A percentile compares a stretch with the other conserved stretches of the same genome.
Evolutionary conservation across 2,888 invertebrate species (phyloP).

Genomic region (Psococerastis gibbosa): DNA sequence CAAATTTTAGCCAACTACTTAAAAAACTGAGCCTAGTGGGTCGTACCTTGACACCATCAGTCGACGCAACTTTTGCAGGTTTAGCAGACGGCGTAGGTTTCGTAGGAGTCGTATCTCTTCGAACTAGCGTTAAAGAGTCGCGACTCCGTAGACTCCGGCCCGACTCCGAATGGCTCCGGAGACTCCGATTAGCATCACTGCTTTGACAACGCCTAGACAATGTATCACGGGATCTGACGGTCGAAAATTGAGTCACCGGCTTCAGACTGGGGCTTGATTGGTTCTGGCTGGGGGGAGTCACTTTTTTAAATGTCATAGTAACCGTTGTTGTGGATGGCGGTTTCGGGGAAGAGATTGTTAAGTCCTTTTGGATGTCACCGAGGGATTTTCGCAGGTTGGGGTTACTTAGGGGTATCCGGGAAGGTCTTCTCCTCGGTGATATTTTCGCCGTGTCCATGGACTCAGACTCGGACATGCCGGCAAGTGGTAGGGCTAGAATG

Average conservation of each 20-base stretch:
- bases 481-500: constrained; percentile 8
- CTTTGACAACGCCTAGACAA: background rate
- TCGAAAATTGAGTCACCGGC: background rate
- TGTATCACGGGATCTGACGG: background rate
- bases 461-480: background rate
- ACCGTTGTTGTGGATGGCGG: background rate
- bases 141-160: background rate
- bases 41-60: constrained; percentile 46
- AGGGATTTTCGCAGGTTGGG: background rate
- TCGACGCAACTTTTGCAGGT: background rate
- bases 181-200: background rate
- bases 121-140: background rate
- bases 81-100: background rate
- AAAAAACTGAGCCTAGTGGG: constrained; percentile 37
- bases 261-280: background rate
- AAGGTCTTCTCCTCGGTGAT: background rate
- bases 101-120: background rate
- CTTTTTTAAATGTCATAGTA: background rate
- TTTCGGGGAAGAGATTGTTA: too few relatives aligned
- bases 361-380: background rate
- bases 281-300: background rate
- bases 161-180: background rate
- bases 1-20: constrained; percentile 34
- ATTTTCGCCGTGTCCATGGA: background rate
- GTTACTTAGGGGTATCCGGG: background rate